phyloP scores from a whole-genome alignment of 2,888 invertebrate genomes.

The Fissipunctia ypsillon region DNA sequence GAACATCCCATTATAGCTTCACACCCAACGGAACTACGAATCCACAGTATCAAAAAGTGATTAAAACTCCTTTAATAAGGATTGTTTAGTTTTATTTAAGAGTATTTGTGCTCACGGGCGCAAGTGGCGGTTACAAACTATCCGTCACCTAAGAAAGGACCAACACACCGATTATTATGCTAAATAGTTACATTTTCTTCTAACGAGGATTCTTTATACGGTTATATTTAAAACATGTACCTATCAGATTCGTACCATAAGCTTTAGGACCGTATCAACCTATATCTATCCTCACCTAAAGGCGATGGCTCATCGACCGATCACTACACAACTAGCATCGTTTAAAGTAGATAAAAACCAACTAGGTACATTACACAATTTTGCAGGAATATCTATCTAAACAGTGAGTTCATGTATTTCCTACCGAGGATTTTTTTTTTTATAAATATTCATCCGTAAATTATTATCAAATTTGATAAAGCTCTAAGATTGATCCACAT shows the following conservation, averaged over 20 bases:
- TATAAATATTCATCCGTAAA: conserved; percentile 88
- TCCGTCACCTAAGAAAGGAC: conserved; percentile 73
- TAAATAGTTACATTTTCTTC: conserved; percentile 82
- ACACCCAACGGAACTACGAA: conserved; percentile 73
- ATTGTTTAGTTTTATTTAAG: conserved; percentile 66
- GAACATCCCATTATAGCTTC: conserved; percentile 73
- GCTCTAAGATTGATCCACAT: conserved; percentile 90
- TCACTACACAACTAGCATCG: conserved; percentile 86
- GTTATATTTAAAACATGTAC: conserved; percentile 80
- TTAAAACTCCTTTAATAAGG: conserved; percentile 77
- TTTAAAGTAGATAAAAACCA: conserved; percentile 86
- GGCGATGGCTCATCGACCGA: conserved; percentile 74
- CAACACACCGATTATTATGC: conserved; percentile 82
- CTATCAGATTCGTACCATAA: conserved; percentile 85
- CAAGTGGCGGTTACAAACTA: conserved; percentile 68
- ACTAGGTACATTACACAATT: conserved; percentile 82
- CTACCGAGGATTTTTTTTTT: conserved; percentile 75
- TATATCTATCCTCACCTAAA: conserved; percentile 79
- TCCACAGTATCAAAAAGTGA: conserved; percentile 83
- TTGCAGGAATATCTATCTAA: conserved; percentile 85
- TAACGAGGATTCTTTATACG: conserved; percentile 82
- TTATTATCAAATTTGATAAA: conserved; percentile 91
- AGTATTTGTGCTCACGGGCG: conserved; percentile 85
- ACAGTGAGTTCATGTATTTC: conserved; percentile 82
- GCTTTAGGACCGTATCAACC: conserved; percentile 84